Evolutionary conservation across 2,797 vertebrate species (phyloP).

Genomic region (Acestrorhynchus altus): DNA sequence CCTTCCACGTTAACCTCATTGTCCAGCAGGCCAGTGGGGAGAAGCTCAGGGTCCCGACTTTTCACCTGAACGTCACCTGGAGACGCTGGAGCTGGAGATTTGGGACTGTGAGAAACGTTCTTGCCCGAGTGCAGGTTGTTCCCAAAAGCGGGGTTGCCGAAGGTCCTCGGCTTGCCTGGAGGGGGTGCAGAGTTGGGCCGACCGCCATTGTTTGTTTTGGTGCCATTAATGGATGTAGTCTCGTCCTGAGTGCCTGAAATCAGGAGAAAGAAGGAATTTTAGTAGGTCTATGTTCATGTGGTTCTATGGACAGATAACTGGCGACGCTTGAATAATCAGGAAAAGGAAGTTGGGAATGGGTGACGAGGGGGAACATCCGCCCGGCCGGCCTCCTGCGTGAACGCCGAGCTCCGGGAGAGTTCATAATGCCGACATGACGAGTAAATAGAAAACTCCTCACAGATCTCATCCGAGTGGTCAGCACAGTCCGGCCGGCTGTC

Average conservation of each 20-base stretch:
- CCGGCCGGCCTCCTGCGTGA: no score
- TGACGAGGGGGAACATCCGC: no score
- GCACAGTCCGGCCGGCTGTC: conserved; percentile 77
- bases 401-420: no score
- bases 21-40: not conserved
- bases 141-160: not conserved
- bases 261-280: not conserved
- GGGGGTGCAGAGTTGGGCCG: not conserved
- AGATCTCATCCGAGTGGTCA: conserved; percentile 87
- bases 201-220: not conserved
- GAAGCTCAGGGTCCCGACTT: not conserved
- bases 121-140: not conserved
- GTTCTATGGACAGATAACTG: no score
- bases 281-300: no score
- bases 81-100: not conserved
- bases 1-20: conserved; percentile 45
- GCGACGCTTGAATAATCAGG: no score
- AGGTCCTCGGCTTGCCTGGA: not conserved
- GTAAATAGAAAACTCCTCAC: conserved; percentile 69
- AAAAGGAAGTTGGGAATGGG: no score
- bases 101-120: not conserved
- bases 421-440: no score
- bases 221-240: not conserved
- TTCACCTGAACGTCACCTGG: not conserved
- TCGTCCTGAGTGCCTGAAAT: conserved; percentile 63